Base-by-base conservation (phyloP, 1,140 invertebrate genomes). In the Trichoplusia ni region DNA sequence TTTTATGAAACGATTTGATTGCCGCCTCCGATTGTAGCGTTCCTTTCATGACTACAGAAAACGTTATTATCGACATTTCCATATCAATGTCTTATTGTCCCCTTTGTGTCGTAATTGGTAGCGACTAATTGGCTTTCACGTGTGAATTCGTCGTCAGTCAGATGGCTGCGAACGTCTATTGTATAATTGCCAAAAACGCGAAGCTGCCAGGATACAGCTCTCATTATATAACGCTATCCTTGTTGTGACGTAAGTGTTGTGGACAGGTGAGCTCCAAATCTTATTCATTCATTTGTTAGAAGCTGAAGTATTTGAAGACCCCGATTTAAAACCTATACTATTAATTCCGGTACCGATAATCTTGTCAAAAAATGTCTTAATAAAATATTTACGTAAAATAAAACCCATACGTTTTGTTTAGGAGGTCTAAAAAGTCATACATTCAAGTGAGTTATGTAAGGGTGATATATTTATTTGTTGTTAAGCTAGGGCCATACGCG, bases 161-260 rank as follows among this genome's bases (percentile, higher is more conserved):
- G 16, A 42, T 38, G 38, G 23, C 3, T 25, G 5, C 16, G 23
- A 2, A n/a, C 18, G 37, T n/a, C n/a, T n/a, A n/a, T 31, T 21
- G 38, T 33, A 16, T 31, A 25, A 58, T 58, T 44, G 33, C n/a
- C 27, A 8, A 53, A 47, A 62, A 40, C 11, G 25, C 16, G 46
- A 9, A 29, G 16, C 18, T 47, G 29, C 14, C 29, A 33, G 53
- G 40, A 56, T 27, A 46, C 49, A 65, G 56, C 46, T 63, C 5
- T 14, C 38, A 78, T 86, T 86, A 85, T 81, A 82, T 85, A 85
- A 85, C 70, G 21, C 42, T 53, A 71, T 81, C 77, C 76, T 81
- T 79, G 46, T 76, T 68, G 69, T 86, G 84, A 84, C 84, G 84
- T 86, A 86, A 84, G 73, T 58, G 53, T 58, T 42, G 7, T 58